Percentiles rank a stretch among this genome's conserved stretches.
phyloP scores from a whole-genome alignment of 1,140 invertebrate species.

The Goniozus legneri region DNA sequence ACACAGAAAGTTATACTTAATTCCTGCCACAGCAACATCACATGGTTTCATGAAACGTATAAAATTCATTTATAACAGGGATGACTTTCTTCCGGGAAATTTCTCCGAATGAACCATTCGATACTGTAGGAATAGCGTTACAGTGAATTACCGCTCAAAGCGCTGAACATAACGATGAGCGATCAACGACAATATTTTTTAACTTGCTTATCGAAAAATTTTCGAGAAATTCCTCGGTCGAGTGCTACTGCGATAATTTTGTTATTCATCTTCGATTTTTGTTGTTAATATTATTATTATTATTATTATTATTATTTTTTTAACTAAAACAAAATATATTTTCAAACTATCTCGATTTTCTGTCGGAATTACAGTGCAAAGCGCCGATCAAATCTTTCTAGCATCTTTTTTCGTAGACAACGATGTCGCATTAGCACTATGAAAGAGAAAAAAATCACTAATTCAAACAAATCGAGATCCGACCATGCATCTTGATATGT shows the following conservation, averaged over 20 bases:
- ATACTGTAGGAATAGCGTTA: too few species aligned
- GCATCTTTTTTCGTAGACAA: not conserved
- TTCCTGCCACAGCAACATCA: slow-evolving; percentile 12
- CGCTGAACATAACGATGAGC: too few species aligned
- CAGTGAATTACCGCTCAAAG: too few species aligned
- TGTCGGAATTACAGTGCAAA: not conserved
- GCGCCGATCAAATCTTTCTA: slow-evolving; percentile 4
- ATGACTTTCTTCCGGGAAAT: not conserved
- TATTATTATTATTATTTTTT: not conserved
- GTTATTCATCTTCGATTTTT: not conserved
- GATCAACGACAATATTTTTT: not conserved
- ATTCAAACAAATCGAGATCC: slow-evolving; percentile 41
- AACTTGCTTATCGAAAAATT: not conserved
- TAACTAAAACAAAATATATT: not conserved
- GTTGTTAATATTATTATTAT: not conserved
- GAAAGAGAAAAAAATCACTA: slow-evolving; percentile 41
- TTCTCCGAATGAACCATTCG: not conserved
- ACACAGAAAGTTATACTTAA: too few species aligned
- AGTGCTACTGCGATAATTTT: not conserved
- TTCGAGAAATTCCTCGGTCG: not conserved
- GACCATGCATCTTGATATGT: slow-evolving; percentile 36
- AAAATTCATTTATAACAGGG: not conserved
- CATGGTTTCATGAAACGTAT: slow-evolving; percentile 8
- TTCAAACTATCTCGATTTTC: not conserved
- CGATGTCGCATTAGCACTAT: not conserved